Percentiles rank a stretch among this genome's conserved stretches.
Conservation (phyloP, 2,113 vertebrate species). For the Camarhynchus parvulus region DNA sequence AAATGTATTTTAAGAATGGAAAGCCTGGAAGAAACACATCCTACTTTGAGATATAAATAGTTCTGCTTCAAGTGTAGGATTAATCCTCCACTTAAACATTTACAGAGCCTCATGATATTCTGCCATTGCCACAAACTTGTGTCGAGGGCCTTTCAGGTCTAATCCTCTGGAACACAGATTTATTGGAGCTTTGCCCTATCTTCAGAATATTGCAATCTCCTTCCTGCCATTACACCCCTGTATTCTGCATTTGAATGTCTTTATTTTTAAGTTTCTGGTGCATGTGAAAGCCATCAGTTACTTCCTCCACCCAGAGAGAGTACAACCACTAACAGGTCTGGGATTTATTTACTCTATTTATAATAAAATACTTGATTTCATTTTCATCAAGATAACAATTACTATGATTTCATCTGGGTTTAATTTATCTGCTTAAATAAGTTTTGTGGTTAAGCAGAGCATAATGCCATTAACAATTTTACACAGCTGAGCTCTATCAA, state of each 20-base stretch:
- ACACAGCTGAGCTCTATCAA: background rate
- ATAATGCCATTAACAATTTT: background rate
- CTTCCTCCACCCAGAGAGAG: background rate
- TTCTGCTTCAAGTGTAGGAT: background rate
- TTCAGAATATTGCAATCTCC: background rate
- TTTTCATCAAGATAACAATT: background rate
- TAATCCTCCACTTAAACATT: background rate
- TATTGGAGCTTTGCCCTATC: background rate
- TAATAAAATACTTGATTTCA: background rate
- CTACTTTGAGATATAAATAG: background rate
- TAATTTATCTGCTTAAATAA: background rate
- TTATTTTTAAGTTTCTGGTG: background rate
- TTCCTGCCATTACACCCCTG: background rate
- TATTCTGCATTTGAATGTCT: background rate
- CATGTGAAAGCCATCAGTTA: background rate
- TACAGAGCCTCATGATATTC: background rate
- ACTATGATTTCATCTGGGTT: background rate
- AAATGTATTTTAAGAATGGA: background rate
- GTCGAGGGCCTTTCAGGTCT: background rate
- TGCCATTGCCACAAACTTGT: background rate
- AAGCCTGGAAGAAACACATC: background rate
- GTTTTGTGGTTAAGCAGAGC: background rate
- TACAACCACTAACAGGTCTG: background rate
- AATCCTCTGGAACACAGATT: background rate
- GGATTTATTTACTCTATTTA: background rate